Evolutionary conservation across 2,113 vertebrate genomes (phyloP), one percentile per base, ranked within the genome.

Genomic region (Oreotrochilus melanogaster): DNA sequence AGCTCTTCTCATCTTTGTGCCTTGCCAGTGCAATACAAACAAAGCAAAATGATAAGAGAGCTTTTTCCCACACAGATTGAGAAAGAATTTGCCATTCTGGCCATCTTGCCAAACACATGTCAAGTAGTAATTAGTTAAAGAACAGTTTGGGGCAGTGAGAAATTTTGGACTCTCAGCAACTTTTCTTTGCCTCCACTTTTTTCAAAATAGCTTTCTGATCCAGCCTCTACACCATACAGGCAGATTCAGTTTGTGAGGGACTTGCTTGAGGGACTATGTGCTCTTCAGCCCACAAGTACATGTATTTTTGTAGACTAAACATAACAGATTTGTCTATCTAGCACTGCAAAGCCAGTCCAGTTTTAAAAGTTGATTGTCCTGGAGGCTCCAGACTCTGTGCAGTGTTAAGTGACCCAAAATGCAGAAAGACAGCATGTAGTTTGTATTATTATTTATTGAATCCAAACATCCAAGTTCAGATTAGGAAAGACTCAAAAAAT

Each of bases 361-460:
- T 57, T 87, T 85, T 45, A 62, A 58, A 43, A 91, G 66, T 53
- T 91, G 91, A 72, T 31, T 91, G 78, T 82, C 85, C 70, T 19
- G 3, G 33, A 85, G 71, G 78, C 62, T 95, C 19, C 45, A 62
- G 71, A 53, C 58, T 78, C 69, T n/a, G 18, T 73, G 35, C 28
- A 57, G 25, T 70, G 33, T 62, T 88, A 73, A 72, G 18, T 79
- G 70, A 94, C 21, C 42, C 31, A 76, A 95, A 87, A 79, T 57
- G 39, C 50, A 64, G 14, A 53, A 80, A 69, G 75, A 48, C 28
- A 79, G 54, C 53, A 43, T 78, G 30, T 43, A 73, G 86, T 88
- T 83, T 86, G 3, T 92, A 47, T 92, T 69, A 75, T 94, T 90
- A 93, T 93, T 97, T 96, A 79, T 65, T 90, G 88, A 66, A 90